Base-by-base conservation (phyloP, 2,888 invertebrate species). In the Epistrophe eligans region DNA sequence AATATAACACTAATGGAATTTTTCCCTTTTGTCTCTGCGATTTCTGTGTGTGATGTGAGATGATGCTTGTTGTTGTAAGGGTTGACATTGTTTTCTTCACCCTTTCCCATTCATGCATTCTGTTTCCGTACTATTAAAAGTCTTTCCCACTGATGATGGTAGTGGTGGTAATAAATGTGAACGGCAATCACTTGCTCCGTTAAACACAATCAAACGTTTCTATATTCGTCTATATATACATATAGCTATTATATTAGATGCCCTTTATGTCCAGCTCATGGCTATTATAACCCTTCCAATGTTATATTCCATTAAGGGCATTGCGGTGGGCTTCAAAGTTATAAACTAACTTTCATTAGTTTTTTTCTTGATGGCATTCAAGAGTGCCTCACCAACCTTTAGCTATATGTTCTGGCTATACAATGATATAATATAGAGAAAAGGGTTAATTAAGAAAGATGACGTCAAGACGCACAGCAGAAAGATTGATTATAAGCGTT, bases 121-220 rank as follows among this genome's bases (percentile, higher is more conserved):
- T n/a, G 1, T 4, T 4, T 40, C 6, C 35, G 24, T 24, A 24
- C 24, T 24, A 45, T 15, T 45, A 7, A n/a, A 45, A 11, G 48
- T 64, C 15, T 19, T 48, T 52, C 57, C 38, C 66, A 43, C 76
- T 43, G 45, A 38, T 77, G 73, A 43, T 74, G 67, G 82, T 70
- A 58, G 74, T 87, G 73, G 55, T 73, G 67, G 82, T 71, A 71
- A 79, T 87, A 77, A 72, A 85, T 79, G 82, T 83, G 74, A 87
- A 74, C 60, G 72, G 87, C 79, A 83, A 87, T 87, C 83, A 87
- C 79, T 79, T 79, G 83, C 83, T 87, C 77, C 79, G 87, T 87
- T 87, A 87, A 76, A 71, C 87, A 87, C 79, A 87, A 83, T 83
- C 87, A 83, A 83, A 76, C 50, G 38, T 72, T 76, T 77, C 62